These are phyloP conservation scores for Temnothorax unifasciatus DNA, from an alignment of 2,888 invertebrate species.

Conservation along the genomic window DNA sequence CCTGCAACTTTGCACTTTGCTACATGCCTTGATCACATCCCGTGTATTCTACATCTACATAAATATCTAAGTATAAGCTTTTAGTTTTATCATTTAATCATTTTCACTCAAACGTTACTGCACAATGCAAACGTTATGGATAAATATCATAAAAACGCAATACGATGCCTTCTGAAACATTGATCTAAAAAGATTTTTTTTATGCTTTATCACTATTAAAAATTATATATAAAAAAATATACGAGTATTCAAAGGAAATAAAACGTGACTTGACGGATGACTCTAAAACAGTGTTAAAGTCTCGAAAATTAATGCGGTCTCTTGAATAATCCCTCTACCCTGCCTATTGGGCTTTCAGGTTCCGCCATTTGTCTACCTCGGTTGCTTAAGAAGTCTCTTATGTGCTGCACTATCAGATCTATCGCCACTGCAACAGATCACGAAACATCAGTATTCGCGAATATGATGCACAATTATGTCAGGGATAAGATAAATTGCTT, in stretches of 20 bases:
- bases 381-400: conserved; percentile 94
- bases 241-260: conserved; percentile 44
- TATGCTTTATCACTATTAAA: neutral
- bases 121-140: conserved; percentile 34
- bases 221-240: conserved; percentile 26
- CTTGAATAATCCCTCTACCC: conserved; percentile 80
- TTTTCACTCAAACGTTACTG: conserved; percentile 9
- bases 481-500: conserved; percentile 55
- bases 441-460: conserved; percentile 57
- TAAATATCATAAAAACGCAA: conserved; percentile 28
- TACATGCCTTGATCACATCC: neutral
- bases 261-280: conserved; percentile 34
- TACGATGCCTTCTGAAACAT: conserved; percentile 5
- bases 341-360: conserved; percentile 81
- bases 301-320: conserved; percentile 82
- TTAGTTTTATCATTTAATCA: neutral
- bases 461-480: conserved; percentile 23
- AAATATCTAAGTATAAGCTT: conserved; percentile 33
- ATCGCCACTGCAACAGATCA: conserved; percentile 95
- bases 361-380: conserved; percentile 84
- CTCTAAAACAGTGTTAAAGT: conserved; percentile 29
- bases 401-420: conserved; percentile 98
- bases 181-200: neutral
- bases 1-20: neutral
- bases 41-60: conserved; percentile 4